phyloP scores from a whole-genome alignment of 2,797 vertebrate species.

The Sarcoramphus papa region DNA sequence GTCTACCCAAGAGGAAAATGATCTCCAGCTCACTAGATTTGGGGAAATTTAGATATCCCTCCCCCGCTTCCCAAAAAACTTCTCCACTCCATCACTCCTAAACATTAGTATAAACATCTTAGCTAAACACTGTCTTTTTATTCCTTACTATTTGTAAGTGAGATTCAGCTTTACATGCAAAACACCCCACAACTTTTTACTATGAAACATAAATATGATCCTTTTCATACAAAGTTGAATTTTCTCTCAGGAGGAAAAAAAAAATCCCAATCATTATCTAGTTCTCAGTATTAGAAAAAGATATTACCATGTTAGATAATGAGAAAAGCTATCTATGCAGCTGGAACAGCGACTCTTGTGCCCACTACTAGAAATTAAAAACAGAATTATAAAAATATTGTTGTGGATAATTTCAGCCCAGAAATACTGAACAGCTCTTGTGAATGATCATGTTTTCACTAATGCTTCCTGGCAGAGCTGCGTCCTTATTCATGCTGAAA shows the following conservation, averaged over 20 bases:
- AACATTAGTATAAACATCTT: not conserved
- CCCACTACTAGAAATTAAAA: slow-evolving; percentile 19
- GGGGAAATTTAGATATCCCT: not conserved
- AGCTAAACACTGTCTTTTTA: not conserved
- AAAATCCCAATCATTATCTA: not conserved
- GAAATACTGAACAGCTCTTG: not conserved
- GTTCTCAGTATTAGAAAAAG: not conserved
- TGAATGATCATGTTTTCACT: slow-evolving; percentile 9
- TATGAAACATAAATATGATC: not conserved
- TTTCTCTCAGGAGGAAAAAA: not conserved
- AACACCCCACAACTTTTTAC: not conserved
- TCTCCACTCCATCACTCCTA: not conserved
- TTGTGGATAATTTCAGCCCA: slow-evolving; percentile 8
- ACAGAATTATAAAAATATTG: not conserved
- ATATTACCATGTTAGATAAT: not conserved
- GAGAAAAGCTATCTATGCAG: not conserved
- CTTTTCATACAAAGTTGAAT: not conserved
- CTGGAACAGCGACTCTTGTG: not conserved
- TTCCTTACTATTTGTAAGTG: not conserved
- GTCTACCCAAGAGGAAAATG: not conserved
- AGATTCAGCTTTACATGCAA: not conserved
- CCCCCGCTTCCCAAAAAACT: not conserved
- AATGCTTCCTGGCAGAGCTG: slow-evolving; percentile 24
- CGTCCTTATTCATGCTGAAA: not conserved
- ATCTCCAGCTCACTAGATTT: not conserved